Conservation (phyloP, 1,140 invertebrate genomes). For the honey bee (Apis mellifera) region Amel_HAv3.1 CM009936.2:9861501-9862000, state of each 20-base stretch:
- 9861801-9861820: too few species aligned
- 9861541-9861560: not conserved
- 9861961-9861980: not conserved
- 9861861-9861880: not conserved
- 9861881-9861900: not conserved
- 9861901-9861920: not conserved
- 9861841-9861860: not conserved
- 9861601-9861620: too few species aligned
- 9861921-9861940: not conserved
- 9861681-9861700: slow-evolving; percentile 56
- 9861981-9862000: too few species aligned
- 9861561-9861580: not conserved
- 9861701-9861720: not conserved
- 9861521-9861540: too few species aligned
- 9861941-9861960: not conserved
- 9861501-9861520: too few species aligned
- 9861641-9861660: not conserved
- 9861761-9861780: not conserved
- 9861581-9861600: not conserved
- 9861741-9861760: slow-evolving; percentile 21
- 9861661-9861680: slow-evolving; percentile 25
- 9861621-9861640: not conserved
- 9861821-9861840: not conserved
- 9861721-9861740: slow-evolving; percentile 22
- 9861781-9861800: too few species aligned